These are phyloP conservation scores for Glandiceps talaboti DNA, from an alignment of 53 echinoderm and acorn worm species.

Conservation along the genomic window DNA sequence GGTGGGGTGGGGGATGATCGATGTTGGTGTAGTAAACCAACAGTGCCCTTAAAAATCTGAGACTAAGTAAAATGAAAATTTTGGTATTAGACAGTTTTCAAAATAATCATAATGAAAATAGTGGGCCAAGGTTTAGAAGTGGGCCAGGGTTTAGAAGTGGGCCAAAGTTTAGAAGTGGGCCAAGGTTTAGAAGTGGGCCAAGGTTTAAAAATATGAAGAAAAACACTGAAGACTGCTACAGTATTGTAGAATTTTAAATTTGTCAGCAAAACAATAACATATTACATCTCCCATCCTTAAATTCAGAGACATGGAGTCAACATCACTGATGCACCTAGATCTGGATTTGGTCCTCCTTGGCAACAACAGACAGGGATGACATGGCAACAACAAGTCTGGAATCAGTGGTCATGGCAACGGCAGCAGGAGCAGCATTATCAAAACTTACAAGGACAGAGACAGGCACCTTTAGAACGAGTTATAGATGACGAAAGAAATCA, in stretches of 20 bases:
- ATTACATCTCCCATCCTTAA: neutral
- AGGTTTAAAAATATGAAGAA: too few species aligned
- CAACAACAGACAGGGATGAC: neutral
- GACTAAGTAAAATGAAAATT: too few species aligned
- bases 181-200: too few species aligned
- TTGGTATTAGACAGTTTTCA: too few species aligned
- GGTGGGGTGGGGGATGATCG: too few species aligned
- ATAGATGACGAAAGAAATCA: neutral
- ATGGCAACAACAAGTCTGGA: neutral
- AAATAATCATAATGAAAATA: too few species aligned
- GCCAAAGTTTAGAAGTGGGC: too few species aligned
- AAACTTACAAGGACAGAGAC: neutral
- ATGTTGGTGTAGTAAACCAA: too few species aligned
- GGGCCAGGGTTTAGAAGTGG: too few species aligned
- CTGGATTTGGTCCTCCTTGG: neutral
- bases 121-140: too few species aligned
- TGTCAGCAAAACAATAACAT: neutral
- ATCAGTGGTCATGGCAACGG: neutral
- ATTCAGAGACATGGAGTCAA: neutral
- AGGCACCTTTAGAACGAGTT: neutral
- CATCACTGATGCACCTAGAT: neutral
- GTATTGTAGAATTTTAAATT: neutral
- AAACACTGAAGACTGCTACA: neutral
- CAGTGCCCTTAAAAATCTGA: too few species aligned
- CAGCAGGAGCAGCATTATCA: neutral